Conservation (phyloP, 2,113 vertebrate genomes). For the Choloepus hoffmanni region DNA sequence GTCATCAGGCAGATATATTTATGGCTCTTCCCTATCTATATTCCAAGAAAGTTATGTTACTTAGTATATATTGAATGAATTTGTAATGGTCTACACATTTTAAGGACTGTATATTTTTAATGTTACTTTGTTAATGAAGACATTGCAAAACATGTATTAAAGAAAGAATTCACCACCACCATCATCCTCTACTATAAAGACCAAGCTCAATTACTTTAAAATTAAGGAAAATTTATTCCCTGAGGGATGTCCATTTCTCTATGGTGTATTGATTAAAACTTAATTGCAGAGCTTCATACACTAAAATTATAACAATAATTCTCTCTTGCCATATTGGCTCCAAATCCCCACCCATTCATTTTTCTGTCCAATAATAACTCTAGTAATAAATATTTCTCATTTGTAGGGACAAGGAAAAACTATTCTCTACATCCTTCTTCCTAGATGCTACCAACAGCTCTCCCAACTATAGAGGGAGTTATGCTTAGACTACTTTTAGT, state of each 20-base stretch:
- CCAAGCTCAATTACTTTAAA: neutral
- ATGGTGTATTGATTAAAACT: neutral
- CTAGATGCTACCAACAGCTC: neutral
- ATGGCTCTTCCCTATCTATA: neutral
- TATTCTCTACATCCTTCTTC: neutral
- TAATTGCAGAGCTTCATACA: neutral
- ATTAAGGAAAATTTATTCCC: neutral
- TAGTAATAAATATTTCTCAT: neutral
- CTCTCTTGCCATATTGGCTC: neutral
- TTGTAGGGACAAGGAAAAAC: neutral
- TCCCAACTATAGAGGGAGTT: neutral
- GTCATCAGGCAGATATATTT: neutral
- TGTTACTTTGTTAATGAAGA: neutral
- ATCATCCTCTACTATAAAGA: neutral
- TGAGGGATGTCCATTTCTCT: neutral
- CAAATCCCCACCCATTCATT: neutral
- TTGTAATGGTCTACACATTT: neutral
- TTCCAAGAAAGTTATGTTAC: neutral
- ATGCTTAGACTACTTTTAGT: neutral
- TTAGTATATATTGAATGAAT: neutral
- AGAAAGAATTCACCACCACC: neutral
- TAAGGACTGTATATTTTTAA: neutral
- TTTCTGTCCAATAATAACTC: neutral
- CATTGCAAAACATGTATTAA: neutral
- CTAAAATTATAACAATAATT: conserved; percentile 2